Base-by-base conservation (phyloP, 1,140 invertebrate species). In the Bombus confusus region DNA sequence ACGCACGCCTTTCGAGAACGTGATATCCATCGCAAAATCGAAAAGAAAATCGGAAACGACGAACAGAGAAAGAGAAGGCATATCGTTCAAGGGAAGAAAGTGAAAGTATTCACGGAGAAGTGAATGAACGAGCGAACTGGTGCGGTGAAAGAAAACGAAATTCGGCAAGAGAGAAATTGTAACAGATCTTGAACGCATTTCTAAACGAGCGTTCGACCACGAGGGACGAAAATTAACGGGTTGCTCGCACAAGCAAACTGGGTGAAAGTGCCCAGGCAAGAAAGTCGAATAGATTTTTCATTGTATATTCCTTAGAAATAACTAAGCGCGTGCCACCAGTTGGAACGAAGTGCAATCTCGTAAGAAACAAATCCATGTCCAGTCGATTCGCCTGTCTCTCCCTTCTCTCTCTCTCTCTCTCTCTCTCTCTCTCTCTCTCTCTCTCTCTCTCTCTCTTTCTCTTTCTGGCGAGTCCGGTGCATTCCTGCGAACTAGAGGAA, bases 191-290 rank as follows among this genome's bases (percentile, higher is more conserved):
- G 83, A 69, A 68, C 62, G 59, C 62, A 37, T 85, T 78, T 80
- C 66, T 66, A 37, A 57, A 76, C 69, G 75, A 83, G 18, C 73
- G 28, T 18, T 66, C 81, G 62, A 25, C 25, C 86, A 80, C 81
- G 69, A 52, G 59, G 72, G 83, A 80, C 83, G 83, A 87, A 87
- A 87, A 87, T 87, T 64, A 57, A 69, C 52, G 31, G 37, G 18
- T 22, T 59, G 59, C 3, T 43, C 47, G 76, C 15, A 39, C 47
- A 28, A 39, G 34, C 43, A 34, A 59, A 41, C 64, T 64, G 28
- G 41, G 86, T 87, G 86, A 87, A 87, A 87, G 86, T 74, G 83
- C 4, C 10, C 28, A n/a, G 3, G 31, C 37, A 85, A 85, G 86
- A 87, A 87, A 87, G 86, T 80, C 62, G 41, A 75, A 28, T 47